These are phyloP conservation scores for Plutella xylostella DNA, from an alignment of 2,888 invertebrate genomes.

Conservation along the genomic window DNA sequence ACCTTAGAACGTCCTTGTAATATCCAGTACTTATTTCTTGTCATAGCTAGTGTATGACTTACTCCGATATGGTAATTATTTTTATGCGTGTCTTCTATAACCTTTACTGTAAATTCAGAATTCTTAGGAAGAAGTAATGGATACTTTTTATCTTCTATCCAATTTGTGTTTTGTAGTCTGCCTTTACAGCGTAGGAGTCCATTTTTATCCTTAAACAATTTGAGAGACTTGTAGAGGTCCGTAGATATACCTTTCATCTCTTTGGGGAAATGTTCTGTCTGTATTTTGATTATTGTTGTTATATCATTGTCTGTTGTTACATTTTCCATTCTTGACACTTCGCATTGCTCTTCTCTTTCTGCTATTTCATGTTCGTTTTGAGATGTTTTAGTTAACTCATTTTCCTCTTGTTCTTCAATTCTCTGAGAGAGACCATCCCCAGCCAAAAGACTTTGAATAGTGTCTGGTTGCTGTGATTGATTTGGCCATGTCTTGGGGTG, in stretches of 20 bases:
- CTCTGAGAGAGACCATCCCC: not conserved
- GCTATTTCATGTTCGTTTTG: no score
- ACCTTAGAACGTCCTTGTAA: not conserved
- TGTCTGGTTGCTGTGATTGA: not conserved
- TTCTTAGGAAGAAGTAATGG: conserved; percentile 11
- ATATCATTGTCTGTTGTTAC: not conserved
- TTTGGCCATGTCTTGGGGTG: not conserved
- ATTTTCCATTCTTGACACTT: not conserved
- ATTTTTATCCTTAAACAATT: conserved; percentile 6
- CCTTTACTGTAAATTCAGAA: conserved; percentile 1
- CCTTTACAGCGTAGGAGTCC: conserved; percentile 8
- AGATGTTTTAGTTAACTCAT: no score
- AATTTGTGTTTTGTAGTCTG: conserved; percentile 2
- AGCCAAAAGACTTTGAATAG: not conserved
- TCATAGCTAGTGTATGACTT: not conserved
- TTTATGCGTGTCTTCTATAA: conserved; percentile 9
- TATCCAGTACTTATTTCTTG: conserved; percentile 6
- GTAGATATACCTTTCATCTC: conserved; percentile 3
- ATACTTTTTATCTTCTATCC: conserved; percentile 8
- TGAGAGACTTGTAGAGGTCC: not conserved
- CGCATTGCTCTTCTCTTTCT: no score
- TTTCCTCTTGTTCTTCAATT: not conserved
- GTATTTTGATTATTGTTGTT: not conserved
- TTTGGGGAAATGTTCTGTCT: conserved; percentile 4
- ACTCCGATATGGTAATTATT: conserved; percentile 13